These are phyloP conservation scores for Felis chaus DNA, from an alignment of 2,113 vertebrate genomes.

Conservation along the genomic window DNA sequence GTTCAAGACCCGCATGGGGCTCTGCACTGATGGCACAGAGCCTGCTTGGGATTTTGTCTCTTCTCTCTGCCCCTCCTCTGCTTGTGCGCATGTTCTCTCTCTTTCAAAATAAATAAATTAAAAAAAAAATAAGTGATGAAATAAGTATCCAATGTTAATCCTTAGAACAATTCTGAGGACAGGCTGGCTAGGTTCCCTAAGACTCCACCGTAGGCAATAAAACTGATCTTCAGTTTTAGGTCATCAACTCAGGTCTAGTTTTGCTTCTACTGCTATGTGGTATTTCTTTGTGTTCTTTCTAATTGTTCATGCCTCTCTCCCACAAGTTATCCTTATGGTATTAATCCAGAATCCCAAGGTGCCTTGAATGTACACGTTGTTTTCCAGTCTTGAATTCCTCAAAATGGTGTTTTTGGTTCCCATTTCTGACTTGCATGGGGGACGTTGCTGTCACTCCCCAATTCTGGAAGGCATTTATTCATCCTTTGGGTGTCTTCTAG, in stretches of 20 bases:
- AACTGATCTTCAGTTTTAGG: background rate
- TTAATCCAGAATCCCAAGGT: background rate
- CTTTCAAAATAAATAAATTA: no score
- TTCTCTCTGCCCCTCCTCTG: no score
- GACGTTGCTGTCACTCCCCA: background rate
- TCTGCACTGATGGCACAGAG: no score
- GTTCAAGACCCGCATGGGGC: no score
- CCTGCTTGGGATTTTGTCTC: no score
- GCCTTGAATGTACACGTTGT: background rate
- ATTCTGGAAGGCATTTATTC: background rate
- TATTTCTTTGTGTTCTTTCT: background rate
- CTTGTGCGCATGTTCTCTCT: no score
- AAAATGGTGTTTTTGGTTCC: background rate
- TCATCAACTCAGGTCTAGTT: background rate
- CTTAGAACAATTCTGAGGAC: background rate
- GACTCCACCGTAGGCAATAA: background rate
- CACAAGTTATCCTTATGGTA: background rate
- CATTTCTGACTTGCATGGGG: background rate
- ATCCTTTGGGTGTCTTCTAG: background rate
- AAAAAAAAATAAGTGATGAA: background rate
- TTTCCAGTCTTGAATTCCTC: background rate
- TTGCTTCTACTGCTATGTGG: background rate
- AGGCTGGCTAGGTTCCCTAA: background rate
- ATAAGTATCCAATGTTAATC: background rate
- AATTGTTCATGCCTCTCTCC: background rate